Base-by-base conservation (phyloP, 2,797 vertebrate genomes). In the Columba guinea region DNA sequence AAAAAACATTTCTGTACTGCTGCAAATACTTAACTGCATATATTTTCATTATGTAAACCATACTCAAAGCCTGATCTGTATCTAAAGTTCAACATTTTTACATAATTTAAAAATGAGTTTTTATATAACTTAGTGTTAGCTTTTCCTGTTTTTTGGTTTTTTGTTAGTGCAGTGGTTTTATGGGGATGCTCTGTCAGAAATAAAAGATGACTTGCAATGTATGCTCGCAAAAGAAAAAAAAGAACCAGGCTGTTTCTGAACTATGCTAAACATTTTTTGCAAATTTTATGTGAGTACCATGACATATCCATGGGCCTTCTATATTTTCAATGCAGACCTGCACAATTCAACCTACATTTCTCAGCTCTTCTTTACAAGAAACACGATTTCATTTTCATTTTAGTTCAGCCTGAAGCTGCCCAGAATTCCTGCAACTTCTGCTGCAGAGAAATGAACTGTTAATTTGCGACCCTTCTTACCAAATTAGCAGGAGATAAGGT, bases 401-500 rank as follows among this genome's bases (percentile, higher is more conserved):
- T 59, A 75, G 68, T 41, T 89, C 71, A 79, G 69, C 37, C 59
- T 78, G 46, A 84, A 84, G 51, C 70, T 46, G 37, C 19, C 21
- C 46, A 49, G 41, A 86, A 93, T 12, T 65, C 34, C 62, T 53
- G 60, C 39, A 48, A 37, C 53, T 58, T 39, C 5, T 76, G 55
- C 67, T 27, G 56, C 56, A 87, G 48, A 56, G 44, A 73, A 92
- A 67, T 9, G 4, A 79, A 51, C 39, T 21, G n/a, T 58, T 94
- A 63, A 92, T 95, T 93, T 85, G 35, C 75, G 87, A 8, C 5
- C 13, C 10, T 77, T 67, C 86, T 56, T 8, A 34, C 16, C 56
- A 68, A 93, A 95, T 87, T 60, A 96, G 64, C 55, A 67, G 67
- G 48, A 87, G 90, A 84, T 44, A 94, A 95, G 86, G 94, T 90